These are phyloP conservation scores for Campoletis sonorensis DNA, from an alignment of 1,140 invertebrate species.

Conservation along the genomic window DNA sequence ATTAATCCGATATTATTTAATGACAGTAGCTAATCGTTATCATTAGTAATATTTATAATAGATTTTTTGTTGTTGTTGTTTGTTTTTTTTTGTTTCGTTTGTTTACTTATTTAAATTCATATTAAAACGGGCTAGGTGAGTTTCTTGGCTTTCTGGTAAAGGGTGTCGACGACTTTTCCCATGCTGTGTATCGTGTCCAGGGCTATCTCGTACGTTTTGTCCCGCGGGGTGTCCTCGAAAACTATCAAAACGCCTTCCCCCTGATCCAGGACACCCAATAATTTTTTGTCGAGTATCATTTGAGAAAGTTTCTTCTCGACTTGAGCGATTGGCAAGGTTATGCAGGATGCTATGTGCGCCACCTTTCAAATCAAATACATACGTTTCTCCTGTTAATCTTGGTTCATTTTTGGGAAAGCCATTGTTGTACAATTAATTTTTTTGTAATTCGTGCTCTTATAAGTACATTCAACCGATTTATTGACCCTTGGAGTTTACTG, in stretches of 20 bases:
- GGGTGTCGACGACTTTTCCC: slow-evolving; percentile 98
- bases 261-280: slow-evolving; percentile 98
- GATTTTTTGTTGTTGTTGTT: slow-evolving; percentile 56
- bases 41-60: slow-evolving; percentile 69
- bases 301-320: slow-evolving; percentile 99
- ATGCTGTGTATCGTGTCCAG: slow-evolving; percentile 98
- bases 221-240: slow-evolving; percentile 95
- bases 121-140: slow-evolving; percentile 86
- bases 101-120: slow-evolving; percentile 64
- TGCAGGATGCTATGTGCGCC: slow-evolving; percentile 88
- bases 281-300: slow-evolving; percentile 99
- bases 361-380: slow-evolving; percentile 77
- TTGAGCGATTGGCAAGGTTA: slow-evolving; percentile 91
- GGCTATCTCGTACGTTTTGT: slow-evolving; percentile 98
- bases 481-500: too few relatives aligned
- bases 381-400: background rate
- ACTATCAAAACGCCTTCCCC: slow-evolving; percentile 98
- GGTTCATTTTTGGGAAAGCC: background rate
- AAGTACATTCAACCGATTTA: too few relatives aligned
- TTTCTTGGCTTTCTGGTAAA: slow-evolving; percentile 99
- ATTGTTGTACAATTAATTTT: background rate
- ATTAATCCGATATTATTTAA: slow-evolving; percentile 62
- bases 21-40: slow-evolving; percentile 65
- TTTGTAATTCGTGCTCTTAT: too few relatives aligned
- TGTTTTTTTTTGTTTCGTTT: slow-evolving; percentile 9